Base-by-base conservation (phyloP, 2,113 vertebrate species). In the Lonchura striata region DNA sequence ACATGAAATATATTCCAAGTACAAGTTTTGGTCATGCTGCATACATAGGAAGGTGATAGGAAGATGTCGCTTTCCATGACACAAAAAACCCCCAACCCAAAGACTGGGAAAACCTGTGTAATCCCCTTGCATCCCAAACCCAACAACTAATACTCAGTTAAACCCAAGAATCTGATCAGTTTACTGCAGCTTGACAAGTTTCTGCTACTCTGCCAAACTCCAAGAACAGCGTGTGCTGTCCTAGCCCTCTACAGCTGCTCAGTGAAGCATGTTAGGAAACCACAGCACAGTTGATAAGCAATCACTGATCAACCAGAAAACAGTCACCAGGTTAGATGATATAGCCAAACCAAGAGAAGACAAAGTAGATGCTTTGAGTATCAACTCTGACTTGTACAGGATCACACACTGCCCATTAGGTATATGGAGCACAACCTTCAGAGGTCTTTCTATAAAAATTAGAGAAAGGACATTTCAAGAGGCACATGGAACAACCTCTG, bases 21-120 rank as follows among this genome's bases (percentile, higher is more conserved):
- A 39, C 13, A 82, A 54, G 23, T 59, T 70, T 63, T 0, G 0
- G n/a, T 66, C 52, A 81, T 22, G 39, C n/a, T 23, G 27, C 10
- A 10, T 12, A 71, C 9, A 47, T 2, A 5, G 17, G 52, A 83
- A 50, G 31, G n/a, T 14, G 44, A 60, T 3, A 31, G 44, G n/a
- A 92, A 84, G 33, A 49, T 24, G 10, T 35, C 28, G 80, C 6
- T 8, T 44, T 44, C 39, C 69, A 52, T 7, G 4, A 76, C 10
- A 60, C 15, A 68, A 37, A 52, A 41, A 50, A 3, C 0, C 4
- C 30, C n/a, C 30, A 49, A n/a, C 20, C 30, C 52, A 65, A 66
- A 50, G 31, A 35, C 30, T 68, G 16, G 52, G 22, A 37, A 72
- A 22, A 68, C 22, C 24, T 41, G 8, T 33, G 47, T 28, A 61